phyloP scores from a whole-genome alignment of 37 sponge, comb jelly and placozoan genomes.

The Halisarca cf. caerulea region DNA sequence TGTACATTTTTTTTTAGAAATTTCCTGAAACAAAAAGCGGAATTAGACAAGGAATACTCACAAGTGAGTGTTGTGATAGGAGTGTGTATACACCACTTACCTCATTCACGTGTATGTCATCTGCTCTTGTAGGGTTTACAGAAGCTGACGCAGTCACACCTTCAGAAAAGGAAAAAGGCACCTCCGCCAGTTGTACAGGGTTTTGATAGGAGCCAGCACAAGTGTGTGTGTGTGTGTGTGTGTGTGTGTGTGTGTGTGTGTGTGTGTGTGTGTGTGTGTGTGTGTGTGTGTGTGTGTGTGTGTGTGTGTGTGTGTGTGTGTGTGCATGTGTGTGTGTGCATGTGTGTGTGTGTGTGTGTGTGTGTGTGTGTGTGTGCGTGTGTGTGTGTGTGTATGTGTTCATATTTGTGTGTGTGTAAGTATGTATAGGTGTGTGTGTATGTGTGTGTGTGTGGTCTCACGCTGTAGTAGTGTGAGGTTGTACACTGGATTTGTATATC shows the following conservation, averaged over 20 bases:
- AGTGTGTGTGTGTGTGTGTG: slow-evolving; percentile 22
- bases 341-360: slow-evolving; percentile 24
- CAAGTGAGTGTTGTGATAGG: slow-evolving; percentile 68
- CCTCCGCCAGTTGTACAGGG: slow-evolving; percentile 39
- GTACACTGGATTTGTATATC: not conserved
- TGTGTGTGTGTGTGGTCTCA: not conserved
- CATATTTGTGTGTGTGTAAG: not conserved
- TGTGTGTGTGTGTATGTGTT: not conserved
- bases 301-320: not conserved
- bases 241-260: slow-evolving; percentile 16
- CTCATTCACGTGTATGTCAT: too few relatives aligned
- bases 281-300: slow-evolving; percentile 16
- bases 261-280: slow-evolving; percentile 1
- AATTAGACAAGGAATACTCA: slow-evolving; percentile 71
- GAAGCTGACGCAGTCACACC: slow-evolving; percentile 28
- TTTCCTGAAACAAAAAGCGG: slow-evolving; percentile 69
- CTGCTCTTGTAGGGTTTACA: slow-evolving; percentile 52
- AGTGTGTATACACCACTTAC: too few relatives aligned
- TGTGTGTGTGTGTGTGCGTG: slow-evolving; percentile 17
- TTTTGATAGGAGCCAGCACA: slow-evolving; percentile 61
- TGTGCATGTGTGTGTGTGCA: slow-evolving; percentile 10
- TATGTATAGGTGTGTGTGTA: not conserved
- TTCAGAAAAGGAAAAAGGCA: not conserved
- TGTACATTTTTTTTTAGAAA: slow-evolving; percentile 27
- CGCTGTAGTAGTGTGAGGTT: not conserved